A percentile compares a stretch with the other conserved stretches of the same genome.
Evolutionary conservation across 2,888 invertebrate species (phyloP).

Genomic region (Apamea monoglypha): DNA sequence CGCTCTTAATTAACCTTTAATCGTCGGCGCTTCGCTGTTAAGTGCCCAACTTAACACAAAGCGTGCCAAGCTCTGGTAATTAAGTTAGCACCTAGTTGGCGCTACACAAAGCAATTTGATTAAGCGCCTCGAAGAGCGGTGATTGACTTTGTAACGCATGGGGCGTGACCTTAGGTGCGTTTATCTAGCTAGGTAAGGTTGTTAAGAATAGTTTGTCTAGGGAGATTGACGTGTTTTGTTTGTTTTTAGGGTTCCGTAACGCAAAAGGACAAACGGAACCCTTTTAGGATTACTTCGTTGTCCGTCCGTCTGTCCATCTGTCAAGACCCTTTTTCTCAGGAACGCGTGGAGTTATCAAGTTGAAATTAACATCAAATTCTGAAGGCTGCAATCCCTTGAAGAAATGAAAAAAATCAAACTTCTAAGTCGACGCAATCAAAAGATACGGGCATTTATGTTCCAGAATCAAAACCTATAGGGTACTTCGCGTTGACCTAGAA

Average conservation of each 20-base stretch:
- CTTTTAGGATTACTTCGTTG: too few species aligned
- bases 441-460: too few species aligned
- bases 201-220: neutral
- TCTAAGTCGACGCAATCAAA: too few species aligned
- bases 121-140: slow-evolving; percentile 15
- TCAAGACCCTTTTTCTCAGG: too few species aligned
- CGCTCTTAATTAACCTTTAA: neutral
- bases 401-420: too few species aligned
- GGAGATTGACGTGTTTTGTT: neutral
- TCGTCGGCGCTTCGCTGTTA: neutral
- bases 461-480: too few species aligned
- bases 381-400: too few species aligned
- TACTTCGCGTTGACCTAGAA: too few species aligned
- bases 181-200: neutral
- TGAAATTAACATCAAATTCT: too few species aligned
- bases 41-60: slow-evolving; percentile 26
- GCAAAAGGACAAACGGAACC: too few species aligned
- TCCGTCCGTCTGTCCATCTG: too few species aligned
- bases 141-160: slow-evolving; percentile 38
- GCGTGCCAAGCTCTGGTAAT: slow-evolving; percentile 39
- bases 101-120: slow-evolving; percentile 40
- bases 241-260: neutral
- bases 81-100: slow-evolving; percentile 48
- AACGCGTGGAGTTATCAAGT: too few species aligned
- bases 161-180: neutral